These are phyloP conservation scores for Simalia tracyae DNA, from an alignment of 2,797 vertebrate species.

Conservation along the genomic window DNA sequence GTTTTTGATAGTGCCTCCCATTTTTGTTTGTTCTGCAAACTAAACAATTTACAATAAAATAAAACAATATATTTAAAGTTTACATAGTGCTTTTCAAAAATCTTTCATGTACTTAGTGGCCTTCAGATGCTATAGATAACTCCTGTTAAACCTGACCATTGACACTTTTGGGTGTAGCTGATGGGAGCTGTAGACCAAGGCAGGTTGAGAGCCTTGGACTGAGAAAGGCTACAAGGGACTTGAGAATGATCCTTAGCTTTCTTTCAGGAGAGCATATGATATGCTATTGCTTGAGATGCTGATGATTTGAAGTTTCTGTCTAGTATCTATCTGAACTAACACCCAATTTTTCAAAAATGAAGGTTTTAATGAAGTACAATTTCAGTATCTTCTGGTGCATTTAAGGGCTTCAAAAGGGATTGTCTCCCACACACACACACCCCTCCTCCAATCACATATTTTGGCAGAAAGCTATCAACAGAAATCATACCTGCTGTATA, in stretches of 20 bases:
- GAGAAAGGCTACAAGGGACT: background rate
- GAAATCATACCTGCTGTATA: background rate
- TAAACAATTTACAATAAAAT: background rate
- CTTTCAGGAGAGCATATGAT: background rate
- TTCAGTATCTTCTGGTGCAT: background rate
- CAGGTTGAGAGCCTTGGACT: background rate
- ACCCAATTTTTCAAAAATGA: background rate
- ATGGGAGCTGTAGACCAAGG: background rate
- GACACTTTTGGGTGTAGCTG: background rate
- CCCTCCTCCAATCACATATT: background rate
- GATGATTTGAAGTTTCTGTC: background rate
- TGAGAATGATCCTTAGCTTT: background rate
- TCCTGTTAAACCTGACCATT: background rate
- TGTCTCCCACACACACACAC: background rate
- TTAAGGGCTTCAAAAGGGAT: background rate
- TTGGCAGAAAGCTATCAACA: background rate
- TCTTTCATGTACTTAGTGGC: background rate
- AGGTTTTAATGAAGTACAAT: background rate
- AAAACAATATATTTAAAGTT: background rate
- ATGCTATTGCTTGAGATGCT: background rate
- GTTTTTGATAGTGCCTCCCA: slow-evolving; percentile 44
- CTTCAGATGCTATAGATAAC: background rate
- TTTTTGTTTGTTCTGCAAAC: background rate
- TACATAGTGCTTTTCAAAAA: background rate
- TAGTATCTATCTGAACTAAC: background rate